These are phyloP conservation scores for Aptenodytes forsteri DNA, from an alignment of 2,113 vertebrate species.

Conservation along the genomic window DNA sequence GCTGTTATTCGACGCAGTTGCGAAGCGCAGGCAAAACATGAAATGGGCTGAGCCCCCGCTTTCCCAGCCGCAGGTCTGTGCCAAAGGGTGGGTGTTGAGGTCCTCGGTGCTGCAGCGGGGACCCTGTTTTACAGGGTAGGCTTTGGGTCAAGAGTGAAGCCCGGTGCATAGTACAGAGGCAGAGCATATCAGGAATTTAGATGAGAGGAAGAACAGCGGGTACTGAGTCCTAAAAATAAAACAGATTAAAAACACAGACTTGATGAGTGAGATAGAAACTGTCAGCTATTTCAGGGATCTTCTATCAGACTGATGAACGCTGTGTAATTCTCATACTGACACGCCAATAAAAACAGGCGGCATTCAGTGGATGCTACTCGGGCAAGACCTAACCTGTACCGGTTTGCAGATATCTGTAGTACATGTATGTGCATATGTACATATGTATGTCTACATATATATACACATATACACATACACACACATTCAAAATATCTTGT, in stretches of 20 bases:
- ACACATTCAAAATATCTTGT: not conserved
- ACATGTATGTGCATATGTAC: not conserved
- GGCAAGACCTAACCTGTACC: not conserved
- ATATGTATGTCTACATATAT: no score
- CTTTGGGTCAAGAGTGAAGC: not conserved
- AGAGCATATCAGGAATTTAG: not conserved
- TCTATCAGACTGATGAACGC: not conserved
- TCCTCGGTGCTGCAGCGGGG: accelerated
- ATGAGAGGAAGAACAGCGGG: not conserved
- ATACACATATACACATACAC: not conserved
- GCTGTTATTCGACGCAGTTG: not conserved
- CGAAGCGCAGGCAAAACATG: accelerated
- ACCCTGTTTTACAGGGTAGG: not conserved
- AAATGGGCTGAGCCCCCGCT: not conserved
- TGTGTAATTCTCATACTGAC: not conserved
- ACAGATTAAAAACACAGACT: not conserved
- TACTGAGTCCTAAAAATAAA: not conserved
- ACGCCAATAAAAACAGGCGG: not conserved
- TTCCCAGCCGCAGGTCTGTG: not conserved
- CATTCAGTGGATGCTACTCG: not conserved
- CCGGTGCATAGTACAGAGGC: not conserved
- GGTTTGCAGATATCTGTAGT: not conserved
- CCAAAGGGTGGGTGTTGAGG: not conserved
- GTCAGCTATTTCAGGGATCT: not conserved
- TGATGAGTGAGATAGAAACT: not conserved